A percentile compares a stretch with the other conserved stretches of the same genome.
These are phyloP conservation scores for Aphaenogaster rudis DNA, from an alignment of 1,140 invertebrate species.

Conservation along the genomic window DNA sequence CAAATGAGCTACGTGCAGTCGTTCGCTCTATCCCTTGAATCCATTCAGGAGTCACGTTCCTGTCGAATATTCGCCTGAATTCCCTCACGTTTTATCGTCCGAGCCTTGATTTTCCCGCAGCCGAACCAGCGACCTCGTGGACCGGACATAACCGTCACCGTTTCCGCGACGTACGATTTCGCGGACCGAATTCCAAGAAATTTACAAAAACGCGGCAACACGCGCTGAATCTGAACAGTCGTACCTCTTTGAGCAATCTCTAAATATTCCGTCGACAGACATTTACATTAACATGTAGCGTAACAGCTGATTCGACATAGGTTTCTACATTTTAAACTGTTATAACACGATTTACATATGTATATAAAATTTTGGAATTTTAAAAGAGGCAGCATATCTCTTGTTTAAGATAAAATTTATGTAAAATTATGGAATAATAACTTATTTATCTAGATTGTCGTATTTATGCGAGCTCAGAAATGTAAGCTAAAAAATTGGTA, in stretches of 20 bases:
- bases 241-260: not conserved
- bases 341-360: not conserved
- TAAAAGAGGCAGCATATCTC: not conserved
- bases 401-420: not conserved
- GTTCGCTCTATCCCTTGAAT: conserved; percentile 71
- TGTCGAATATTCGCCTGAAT: conserved; percentile 73
- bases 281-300: not conserved
- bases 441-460: not conserved
- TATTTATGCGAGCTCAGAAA: not conserved
- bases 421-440: not conserved
- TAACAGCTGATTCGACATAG: not conserved
- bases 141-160: conserved; percentile 61
- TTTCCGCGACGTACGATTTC: conserved; percentile 61
- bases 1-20: conserved; percentile 77
- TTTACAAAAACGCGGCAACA: conserved; percentile 59
- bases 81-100: conserved; percentile 76
- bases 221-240: conserved; percentile 51
- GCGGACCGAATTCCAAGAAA: conserved; percentile 27
- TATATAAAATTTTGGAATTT: conserved; percentile 6
- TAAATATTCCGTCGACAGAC: not conserved
- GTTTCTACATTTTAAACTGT: not conserved
- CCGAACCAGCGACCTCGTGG: conserved; percentile 51
- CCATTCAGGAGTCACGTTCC: conserved; percentile 68
- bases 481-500: not conserved
- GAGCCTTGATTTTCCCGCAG: conserved; percentile 67